Evolutionary conservation across 2,113 vertebrate species (phyloP).

Genomic region (Rhea americana): DNA sequence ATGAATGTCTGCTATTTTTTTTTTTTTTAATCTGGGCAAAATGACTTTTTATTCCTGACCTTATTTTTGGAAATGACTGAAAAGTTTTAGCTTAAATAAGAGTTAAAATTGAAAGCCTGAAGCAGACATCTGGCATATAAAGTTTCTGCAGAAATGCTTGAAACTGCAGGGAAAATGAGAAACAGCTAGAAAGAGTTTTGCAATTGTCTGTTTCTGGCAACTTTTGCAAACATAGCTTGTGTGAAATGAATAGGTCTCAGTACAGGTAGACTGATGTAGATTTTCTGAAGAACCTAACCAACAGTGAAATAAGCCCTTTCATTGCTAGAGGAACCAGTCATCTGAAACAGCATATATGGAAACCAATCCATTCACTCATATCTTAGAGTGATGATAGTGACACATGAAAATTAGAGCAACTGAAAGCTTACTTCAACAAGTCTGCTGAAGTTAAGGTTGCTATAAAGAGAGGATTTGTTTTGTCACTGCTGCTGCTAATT

Average conservation of each 20-base stretch:
- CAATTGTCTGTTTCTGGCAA: neutral
- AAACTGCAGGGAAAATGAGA: neutral
- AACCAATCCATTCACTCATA: neutral
- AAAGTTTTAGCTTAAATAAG: slow-evolving; percentile 5
- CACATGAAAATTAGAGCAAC: neutral
- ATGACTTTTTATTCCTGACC: neutral
- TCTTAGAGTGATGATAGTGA: neutral
- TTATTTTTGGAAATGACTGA: slow-evolving; percentile 1
- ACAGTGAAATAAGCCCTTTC: neutral
- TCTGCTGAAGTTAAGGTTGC: neutral
- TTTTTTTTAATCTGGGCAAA: neutral
- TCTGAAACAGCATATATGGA: neutral
- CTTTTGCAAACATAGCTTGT: neutral
- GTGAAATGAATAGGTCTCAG: neutral
- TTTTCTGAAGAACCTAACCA: neutral
- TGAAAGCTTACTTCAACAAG: neutral
- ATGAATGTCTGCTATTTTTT: neutral
- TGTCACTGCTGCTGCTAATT: neutral
- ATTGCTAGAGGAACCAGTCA: neutral
- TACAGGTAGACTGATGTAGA: neutral
- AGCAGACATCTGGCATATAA: neutral
- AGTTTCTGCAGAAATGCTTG: neutral
- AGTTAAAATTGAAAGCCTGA: neutral
- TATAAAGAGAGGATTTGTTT: neutral
- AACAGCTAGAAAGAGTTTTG: neutral